phyloP scores from a whole-genome alignment of 2,888 invertebrate species.

The Parnassius smintheus region DNA sequence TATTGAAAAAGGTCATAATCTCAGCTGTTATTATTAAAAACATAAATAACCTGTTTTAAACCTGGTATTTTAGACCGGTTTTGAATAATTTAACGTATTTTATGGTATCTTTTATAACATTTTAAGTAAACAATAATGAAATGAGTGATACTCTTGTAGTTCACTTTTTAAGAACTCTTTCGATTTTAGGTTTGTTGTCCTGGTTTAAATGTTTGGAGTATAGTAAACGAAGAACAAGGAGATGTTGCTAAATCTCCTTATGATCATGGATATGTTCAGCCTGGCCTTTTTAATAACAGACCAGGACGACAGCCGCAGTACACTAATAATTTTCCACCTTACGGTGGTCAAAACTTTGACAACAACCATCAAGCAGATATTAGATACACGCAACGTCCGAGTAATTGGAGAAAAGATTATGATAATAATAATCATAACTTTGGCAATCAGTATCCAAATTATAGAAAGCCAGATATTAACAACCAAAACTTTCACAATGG shows the following conservation, averaged over 20 bases:
- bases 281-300: neutral
- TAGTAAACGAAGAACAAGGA: slow-evolving; percentile 1
- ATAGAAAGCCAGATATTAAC: neutral
- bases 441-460: slow-evolving; percentile 8
- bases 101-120: too few species aligned
- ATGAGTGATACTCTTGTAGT: too few species aligned
- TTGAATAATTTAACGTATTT: neutral
- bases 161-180: neutral
- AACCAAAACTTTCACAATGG: slow-evolving; percentile 2
- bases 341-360: neutral
- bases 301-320: neutral
- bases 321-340: neutral
- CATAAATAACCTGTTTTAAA: neutral
- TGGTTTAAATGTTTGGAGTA: slow-evolving; percentile 10
- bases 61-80: slow-evolving; percentile 23
- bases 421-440: neutral
- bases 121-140: too few species aligned
- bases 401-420: neutral
- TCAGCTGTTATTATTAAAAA: neutral
- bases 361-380: neutral
- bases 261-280: neutral
- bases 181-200: slow-evolving; percentile 21
- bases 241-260: neutral
- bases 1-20: slow-evolving; percentile 1
- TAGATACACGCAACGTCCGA: neutral